Conservation (phyloP, 2,888 invertebrate genomes). For the Megamerina dolium region DNA sequence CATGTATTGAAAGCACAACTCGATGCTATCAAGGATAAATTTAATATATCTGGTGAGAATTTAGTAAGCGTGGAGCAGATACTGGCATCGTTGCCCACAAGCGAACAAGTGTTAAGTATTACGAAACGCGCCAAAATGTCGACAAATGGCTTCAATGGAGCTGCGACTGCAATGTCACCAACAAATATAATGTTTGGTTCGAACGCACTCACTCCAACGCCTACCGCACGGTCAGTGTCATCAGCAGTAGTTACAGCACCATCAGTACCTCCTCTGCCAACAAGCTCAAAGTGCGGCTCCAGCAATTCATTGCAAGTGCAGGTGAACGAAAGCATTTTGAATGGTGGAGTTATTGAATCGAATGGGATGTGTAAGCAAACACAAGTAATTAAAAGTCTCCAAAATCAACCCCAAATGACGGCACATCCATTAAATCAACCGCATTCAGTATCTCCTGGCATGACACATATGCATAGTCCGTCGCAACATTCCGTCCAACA, state of each 20-base stretch:
- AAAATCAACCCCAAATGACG: conserved; percentile 5
- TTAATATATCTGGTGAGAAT: conserved; percentile 80
- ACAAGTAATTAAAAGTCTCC: conserved; percentile 8
- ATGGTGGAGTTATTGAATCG: too few relatives aligned
- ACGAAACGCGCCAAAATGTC: conserved; percentile 59
- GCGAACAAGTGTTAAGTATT: conserved; percentile 77
- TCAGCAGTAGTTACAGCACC: conserved; percentile 7
- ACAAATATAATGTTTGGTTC: conserved; percentile 11
- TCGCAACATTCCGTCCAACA: too few relatives aligned
- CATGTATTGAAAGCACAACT: conserved; percentile 89
- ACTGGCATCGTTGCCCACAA: conserved; percentile 75
- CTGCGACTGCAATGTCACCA: conserved; percentile 7
- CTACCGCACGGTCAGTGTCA: conserved; percentile 9
- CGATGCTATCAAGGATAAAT: conserved; percentile 87
- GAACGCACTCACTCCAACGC: conserved; percentile 21
- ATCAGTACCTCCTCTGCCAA: conserved; percentile 9
- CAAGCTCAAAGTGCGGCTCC: conserved; percentile 5
- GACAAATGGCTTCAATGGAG: conserved; percentile 2
- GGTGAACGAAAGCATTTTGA: too few relatives aligned
- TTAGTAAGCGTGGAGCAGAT: conserved; percentile 86
- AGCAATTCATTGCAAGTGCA: too few relatives aligned
- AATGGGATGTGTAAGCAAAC: too few relatives aligned
- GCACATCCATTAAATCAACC: background rate
- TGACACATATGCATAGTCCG: too few relatives aligned
- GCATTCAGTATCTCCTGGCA: too few relatives aligned